phyloP scores from a whole-genome alignment of 2,797 vertebrate genomes.

The Sardinella longiceps region DNA sequence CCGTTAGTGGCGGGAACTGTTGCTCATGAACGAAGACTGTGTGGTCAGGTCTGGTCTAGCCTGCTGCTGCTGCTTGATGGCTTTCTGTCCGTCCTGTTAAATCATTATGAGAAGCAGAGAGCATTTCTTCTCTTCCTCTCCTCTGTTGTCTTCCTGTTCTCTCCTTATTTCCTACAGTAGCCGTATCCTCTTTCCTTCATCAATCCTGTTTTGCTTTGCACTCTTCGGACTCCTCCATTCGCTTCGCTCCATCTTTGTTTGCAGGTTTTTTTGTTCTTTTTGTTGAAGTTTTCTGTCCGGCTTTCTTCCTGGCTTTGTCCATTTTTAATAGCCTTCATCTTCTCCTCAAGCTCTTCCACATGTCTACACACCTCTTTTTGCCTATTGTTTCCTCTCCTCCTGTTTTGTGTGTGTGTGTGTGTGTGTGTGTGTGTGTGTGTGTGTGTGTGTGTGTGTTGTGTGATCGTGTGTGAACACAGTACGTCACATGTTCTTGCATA shows the following conservation, averaged over 20 bases:
- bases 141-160: neutral
- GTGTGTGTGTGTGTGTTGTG: neutral
- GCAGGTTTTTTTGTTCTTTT: too few species aligned
- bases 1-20: slow-evolving; percentile 44
- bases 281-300: neutral
- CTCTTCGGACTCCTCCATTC: neutral
- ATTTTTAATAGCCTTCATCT: too few species aligned
- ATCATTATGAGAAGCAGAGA: slow-evolving; percentile 9
- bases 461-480: neutral
- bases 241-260: neutral
- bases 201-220: neutral
- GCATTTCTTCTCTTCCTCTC: neutral
- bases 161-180: neutral
- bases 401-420: neutral
- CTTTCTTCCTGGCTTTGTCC: neutral
- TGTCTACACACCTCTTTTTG: too few species aligned
- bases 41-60: slow-evolving; percentile 36
- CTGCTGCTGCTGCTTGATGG: slow-evolving; percentile 40
- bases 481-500: neutral
- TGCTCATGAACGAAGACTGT: slow-evolving; percentile 13
- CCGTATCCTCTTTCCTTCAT: neutral
- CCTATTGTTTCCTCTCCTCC: neutral
- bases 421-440: neutral
- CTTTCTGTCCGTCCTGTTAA: slow-evolving; percentile 37
- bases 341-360: neutral